Base-by-base conservation (phyloP, 2,888 invertebrate genomes). In the Drosophila paramelanica region DNA sequence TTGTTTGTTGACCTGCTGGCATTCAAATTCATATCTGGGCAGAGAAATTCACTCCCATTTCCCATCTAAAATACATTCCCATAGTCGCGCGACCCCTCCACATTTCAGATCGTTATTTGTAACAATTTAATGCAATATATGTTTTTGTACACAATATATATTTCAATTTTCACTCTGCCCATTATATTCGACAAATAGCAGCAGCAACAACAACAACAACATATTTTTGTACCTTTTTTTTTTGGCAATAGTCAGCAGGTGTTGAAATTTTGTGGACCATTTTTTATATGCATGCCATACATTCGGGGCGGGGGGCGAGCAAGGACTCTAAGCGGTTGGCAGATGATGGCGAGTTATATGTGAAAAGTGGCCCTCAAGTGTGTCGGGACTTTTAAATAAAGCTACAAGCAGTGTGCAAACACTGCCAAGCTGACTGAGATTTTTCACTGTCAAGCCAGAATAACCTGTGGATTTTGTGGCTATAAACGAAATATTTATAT, bases 1-100 rank as follows among this genome's bases (percentile, higher is more conserved):
- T 78, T 74, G 78, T 78, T 80, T 77, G 77, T 65, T 74, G 74
- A 71, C 77, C 78, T 79, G 73, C 67, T 76, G 66, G 59, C 78
- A 70, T 78, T 70, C 70, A 73, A 77, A 78, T 77, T 79, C 80
- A 77, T 73, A 73, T 75, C 50, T 49, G 31, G 10, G 50, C 31
- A 17, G 13, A 13, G 20, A 20, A 20, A 11, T 27, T 31, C 7
- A 17, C 45, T 23, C 39, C 23, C 7, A 42, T 39, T 41, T 20
- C n/a, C 38, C 52, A 36, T 27, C 51, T 43, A 74, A 66, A 65
- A 38, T 47, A 68, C 46, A 61, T 69, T 55, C 43, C 39, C 55
- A 51, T 52, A 33, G 51, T 55, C 45, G 20, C 20, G 20, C 20
- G 20, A 20, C 20, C 5, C 10, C 23, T 5, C 41, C 43, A 31